Evolutionary conservation across 2,113 vertebrate species (phyloP).

Genomic region (Phoenicopterus ruber): DNA sequence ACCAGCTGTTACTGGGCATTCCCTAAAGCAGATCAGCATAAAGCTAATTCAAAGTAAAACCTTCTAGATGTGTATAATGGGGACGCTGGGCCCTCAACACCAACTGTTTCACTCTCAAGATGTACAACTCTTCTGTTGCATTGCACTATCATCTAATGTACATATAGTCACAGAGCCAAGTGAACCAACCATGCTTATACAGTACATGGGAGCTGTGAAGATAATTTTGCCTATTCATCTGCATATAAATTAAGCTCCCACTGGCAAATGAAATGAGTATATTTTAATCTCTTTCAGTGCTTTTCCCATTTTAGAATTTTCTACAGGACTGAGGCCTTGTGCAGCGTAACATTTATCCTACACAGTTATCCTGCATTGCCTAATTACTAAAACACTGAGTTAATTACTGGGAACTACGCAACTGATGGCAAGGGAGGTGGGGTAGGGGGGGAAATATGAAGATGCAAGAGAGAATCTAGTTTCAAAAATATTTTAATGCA

Average conservation of each 20-base stretch:
- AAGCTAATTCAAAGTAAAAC: not conserved
- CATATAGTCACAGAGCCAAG: not conserved
- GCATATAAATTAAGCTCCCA: not conserved
- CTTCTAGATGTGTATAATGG: not conserved
- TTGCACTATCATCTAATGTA: rapidly evolving
- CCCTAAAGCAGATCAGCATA: not conserved
- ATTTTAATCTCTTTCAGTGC: not conserved
- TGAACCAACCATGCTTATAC: not conserved
- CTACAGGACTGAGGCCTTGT: not conserved
- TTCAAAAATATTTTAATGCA: not conserved
- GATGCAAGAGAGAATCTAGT: not conserved
- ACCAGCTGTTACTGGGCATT: not conserved
- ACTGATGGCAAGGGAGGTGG: no score
- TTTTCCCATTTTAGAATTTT: not conserved
- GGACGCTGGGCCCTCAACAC: not conserved
- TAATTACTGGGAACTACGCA: not conserved
- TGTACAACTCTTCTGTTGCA: rapidly evolving
- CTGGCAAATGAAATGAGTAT: not conserved
- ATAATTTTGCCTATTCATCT: not conserved
- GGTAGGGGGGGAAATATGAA: rapidly evolving
- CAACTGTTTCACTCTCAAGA: not conserved
- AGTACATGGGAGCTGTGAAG: not conserved
- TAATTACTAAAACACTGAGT: not conserved
- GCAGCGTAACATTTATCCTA: not conserved
- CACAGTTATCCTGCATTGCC: not conserved